phyloP scores from a whole-genome alignment of 2,113 vertebrate genomes.

The Rhinoderma darwinii region DNA sequence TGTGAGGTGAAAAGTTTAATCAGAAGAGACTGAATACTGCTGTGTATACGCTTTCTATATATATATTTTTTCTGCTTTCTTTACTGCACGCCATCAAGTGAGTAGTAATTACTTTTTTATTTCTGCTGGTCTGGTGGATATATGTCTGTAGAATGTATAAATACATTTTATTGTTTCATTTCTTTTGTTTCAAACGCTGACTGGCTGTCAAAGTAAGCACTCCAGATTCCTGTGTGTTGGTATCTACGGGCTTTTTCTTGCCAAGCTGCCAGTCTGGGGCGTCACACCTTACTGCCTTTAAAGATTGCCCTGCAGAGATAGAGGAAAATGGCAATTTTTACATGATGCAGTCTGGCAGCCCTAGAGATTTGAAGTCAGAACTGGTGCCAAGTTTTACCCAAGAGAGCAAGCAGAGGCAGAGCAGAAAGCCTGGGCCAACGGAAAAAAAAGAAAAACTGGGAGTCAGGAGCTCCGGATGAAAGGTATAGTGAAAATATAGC shows the following conservation, averaged over 20 bases:
- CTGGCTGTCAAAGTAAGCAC: slow-evolving; percentile 77
- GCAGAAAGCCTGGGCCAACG: slow-evolving; percentile 77
- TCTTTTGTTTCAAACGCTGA: slow-evolving; percentile 78
- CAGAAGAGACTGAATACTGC: slow-evolving; percentile 64
- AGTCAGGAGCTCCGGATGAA: slow-evolving; percentile 41
- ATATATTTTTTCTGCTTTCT: slow-evolving; percentile 59
- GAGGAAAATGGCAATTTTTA: slow-evolving; percentile 89
- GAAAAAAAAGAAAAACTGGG: slow-evolving; percentile 58
- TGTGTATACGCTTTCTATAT: slow-evolving; percentile 65
- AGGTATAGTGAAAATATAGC: slow-evolving; percentile 60
- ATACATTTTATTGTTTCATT: slow-evolving; percentile 62
- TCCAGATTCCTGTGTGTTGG: slow-evolving; percentile 88
- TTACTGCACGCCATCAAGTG: slow-evolving; percentile 66
- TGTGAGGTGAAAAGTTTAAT: slow-evolving; percentile 64
- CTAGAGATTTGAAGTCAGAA: slow-evolving; percentile 98
- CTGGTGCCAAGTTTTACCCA: slow-evolving; percentile 98
- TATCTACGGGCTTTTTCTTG: slow-evolving; percentile 91
- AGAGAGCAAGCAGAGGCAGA: slow-evolving; percentile 84
- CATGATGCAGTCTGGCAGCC: slow-evolving; percentile 94
- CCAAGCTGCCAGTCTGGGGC: slow-evolving; percentile 99
- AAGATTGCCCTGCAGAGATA: slow-evolving; percentile 99
- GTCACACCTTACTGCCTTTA: slow-evolving; percentile 99
- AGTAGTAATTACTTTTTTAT: slow-evolving; percentile 80
- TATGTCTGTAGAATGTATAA: slow-evolving; percentile 78
- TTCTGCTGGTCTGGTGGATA: slow-evolving; percentile 77